phyloP scores from a whole-genome alignment of 1,140 invertebrate genomes.

The Calephelis nemesis region DNA sequence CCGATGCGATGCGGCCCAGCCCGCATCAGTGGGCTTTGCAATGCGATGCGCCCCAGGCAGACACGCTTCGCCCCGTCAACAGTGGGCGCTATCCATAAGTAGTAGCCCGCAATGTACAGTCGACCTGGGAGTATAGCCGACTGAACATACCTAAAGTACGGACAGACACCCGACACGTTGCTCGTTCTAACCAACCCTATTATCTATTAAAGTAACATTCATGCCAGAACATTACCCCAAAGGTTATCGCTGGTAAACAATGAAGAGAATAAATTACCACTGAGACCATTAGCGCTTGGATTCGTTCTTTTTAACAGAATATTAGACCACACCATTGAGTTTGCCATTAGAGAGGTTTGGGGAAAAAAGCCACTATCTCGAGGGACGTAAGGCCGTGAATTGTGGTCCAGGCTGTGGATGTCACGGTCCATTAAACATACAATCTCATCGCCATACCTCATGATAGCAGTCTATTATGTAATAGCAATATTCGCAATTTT shows the following conservation, averaged over 20 bases:
- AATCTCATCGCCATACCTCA: conserved; percentile 28
- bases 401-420: conserved; percentile 25
- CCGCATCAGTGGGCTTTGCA: too few relatives aligned
- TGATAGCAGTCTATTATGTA: conserved; percentile 16
- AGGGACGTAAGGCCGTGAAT: conserved; percentile 24
- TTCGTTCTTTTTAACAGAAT: conserved; percentile 40
- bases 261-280: conserved; percentile 31
- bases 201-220: background rate
- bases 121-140: too few relatives aligned
- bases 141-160: too few relatives aligned
- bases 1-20: too few relatives aligned
- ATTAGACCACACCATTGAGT: conserved; percentile 33
- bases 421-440: conserved; percentile 34
- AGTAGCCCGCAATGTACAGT: too few relatives aligned
- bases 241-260: conserved; percentile 2
- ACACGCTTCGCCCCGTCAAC: too few relatives aligned
- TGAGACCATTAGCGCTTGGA: conserved; percentile 31
- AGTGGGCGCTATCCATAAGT: too few relatives aligned
- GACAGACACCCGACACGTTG: too few relatives aligned
- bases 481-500: conserved; percentile 25
- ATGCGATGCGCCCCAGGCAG: too few relatives aligned
- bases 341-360: conserved; percentile 26
- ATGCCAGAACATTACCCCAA: background rate
- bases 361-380: conserved; percentile 30
- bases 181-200: too few relatives aligned